Evolutionary conservation across 2,888 invertebrate genomes (phyloP).

Genomic region (Pharmacophagus antenor): DNA sequence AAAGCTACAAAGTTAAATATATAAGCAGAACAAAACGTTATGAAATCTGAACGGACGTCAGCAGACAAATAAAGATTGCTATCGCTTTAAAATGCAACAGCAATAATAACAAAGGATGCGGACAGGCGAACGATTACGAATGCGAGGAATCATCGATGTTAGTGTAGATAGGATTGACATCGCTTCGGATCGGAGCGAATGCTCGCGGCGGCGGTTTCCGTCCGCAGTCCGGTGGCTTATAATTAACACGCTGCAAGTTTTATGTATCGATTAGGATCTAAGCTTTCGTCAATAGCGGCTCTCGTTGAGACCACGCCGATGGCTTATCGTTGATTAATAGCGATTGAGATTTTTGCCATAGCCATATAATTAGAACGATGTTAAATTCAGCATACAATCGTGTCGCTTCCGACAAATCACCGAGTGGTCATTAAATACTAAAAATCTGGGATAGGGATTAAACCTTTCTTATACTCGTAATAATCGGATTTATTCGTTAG

Average conservation of each 20-base stretch:
- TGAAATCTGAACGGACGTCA: conserved; percentile 20
- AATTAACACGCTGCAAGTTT: conserved; percentile 80
- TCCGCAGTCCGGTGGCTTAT: conserved; percentile 77
- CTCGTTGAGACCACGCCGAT: conserved; percentile 67
- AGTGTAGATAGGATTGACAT: conserved; percentile 62
- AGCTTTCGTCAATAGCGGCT: conserved; percentile 80
- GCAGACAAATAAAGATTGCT: conserved; percentile 42
- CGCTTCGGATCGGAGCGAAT: conserved; percentile 47
- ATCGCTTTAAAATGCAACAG: conserved; percentile 44
- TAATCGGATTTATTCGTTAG: conserved; percentile 38
- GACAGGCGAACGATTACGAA: conserved; percentile 63
- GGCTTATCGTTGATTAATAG: conserved; percentile 76
- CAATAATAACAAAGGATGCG: conserved; percentile 63
- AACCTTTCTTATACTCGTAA: conserved; percentile 50
- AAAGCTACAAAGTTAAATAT: neutral
- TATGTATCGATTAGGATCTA: conserved; percentile 81
- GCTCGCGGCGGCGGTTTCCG: conserved; percentile 52
- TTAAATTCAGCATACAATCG: conserved; percentile 56
- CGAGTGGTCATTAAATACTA: conserved; percentile 60
- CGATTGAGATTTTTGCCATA: conserved; percentile 74
- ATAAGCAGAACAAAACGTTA: neutral
- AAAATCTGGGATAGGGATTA: conserved; percentile 45
- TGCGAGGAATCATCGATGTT: conserved; percentile 65
- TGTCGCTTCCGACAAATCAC: conserved; percentile 68
- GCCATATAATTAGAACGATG: conserved; percentile 69